Percentiles rank a stretch among this genome's conserved stretches.
These are phyloP conservation scores for Sussaba pulchella DNA, from an alignment of 2,888 invertebrate genomes.

Conservation along the genomic window DNA sequence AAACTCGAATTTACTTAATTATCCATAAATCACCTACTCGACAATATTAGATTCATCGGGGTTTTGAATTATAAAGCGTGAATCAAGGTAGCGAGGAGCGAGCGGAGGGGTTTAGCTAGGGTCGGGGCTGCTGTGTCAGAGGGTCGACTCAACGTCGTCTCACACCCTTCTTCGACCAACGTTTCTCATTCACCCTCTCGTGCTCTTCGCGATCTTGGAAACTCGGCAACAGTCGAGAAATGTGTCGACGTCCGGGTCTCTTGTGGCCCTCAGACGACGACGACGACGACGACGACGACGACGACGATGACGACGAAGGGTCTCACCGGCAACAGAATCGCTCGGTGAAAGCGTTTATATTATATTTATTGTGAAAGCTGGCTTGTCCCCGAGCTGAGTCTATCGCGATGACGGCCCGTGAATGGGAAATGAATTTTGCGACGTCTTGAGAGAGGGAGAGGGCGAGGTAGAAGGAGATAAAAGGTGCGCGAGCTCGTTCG, in stretches of 20 bases:
- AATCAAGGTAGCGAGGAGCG: conserved; percentile 22
- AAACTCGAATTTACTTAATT: conserved; percentile 53
- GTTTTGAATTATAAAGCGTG: conserved; percentile 58
- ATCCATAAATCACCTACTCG: conserved; percentile 60
- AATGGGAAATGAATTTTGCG: conserved; percentile 49
- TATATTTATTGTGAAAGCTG: conserved; percentile 52
- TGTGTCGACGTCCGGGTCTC: conserved; percentile 31
- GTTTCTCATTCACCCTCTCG: conserved; percentile 32
- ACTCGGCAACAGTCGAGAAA: conserved; percentile 41
- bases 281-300: conserved; percentile 1
- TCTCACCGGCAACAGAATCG: conserved; percentile 20
- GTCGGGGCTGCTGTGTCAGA: conserved; percentile 27
- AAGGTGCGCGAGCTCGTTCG: conserved; percentile 69
- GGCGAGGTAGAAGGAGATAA: conserved; percentile 43
- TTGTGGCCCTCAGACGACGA: conserved; percentile 27
- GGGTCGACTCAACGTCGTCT: conserved; percentile 22
- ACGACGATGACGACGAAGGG: conserved; percentile 24
- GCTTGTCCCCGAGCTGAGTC: conserved; percentile 26
- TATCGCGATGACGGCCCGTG: conserved; percentile 57
- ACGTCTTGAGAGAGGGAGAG: conserved; percentile 21
- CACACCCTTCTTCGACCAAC: conserved; percentile 3
- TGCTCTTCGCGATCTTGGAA: conserved; percentile 38
- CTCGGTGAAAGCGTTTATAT: conserved; percentile 57
- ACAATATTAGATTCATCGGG: conserved; percentile 53
- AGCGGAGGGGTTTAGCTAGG: conserved; percentile 17